Conservation (phyloP, 37 sponge, comb jelly and placozoan genomes). For the Aphrocallistes beatrix region DNA sequence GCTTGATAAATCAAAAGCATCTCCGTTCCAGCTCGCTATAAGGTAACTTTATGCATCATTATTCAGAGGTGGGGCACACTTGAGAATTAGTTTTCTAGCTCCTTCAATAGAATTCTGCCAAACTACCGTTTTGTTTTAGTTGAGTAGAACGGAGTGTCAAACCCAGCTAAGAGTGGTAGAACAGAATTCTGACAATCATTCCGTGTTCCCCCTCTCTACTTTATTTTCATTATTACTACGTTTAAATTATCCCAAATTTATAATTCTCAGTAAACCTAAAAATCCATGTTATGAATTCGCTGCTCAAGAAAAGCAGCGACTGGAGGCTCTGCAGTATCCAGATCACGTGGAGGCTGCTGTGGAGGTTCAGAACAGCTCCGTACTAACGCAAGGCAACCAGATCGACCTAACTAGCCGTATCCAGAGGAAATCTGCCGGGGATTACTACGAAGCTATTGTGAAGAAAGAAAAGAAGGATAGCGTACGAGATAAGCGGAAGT, state of each 20-base stretch:
- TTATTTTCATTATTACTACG: no score
- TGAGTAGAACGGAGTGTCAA: no score
- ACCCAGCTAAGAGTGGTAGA: no score
- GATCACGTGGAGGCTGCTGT: background rate
- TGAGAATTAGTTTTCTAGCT: no score
- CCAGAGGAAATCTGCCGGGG: background rate
- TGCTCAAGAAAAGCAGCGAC: background rate
- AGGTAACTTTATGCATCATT: background rate
- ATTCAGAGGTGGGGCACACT: background rate
- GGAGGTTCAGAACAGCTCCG: background rate
- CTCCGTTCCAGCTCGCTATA: background rate
- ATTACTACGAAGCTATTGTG: slow-evolving; percentile 7
- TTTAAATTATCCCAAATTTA: no score
- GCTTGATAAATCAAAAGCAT: background rate
- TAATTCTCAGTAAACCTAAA: background rate
- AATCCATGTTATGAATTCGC: background rate
- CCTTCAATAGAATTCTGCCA: no score
- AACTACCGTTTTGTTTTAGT: no score
- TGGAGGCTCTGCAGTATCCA: background rate
- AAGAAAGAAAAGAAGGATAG: background rate
- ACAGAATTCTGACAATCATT: no score
- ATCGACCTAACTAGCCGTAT: background rate
- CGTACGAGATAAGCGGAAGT: background rate
- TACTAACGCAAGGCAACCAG: background rate
- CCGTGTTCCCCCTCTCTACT: no score